Percentiles rank a stretch among this genome's conserved stretches.
phyloP scores from a whole-genome alignment of 2,113 vertebrate genomes.

The Ammodytes marinus region DNA sequence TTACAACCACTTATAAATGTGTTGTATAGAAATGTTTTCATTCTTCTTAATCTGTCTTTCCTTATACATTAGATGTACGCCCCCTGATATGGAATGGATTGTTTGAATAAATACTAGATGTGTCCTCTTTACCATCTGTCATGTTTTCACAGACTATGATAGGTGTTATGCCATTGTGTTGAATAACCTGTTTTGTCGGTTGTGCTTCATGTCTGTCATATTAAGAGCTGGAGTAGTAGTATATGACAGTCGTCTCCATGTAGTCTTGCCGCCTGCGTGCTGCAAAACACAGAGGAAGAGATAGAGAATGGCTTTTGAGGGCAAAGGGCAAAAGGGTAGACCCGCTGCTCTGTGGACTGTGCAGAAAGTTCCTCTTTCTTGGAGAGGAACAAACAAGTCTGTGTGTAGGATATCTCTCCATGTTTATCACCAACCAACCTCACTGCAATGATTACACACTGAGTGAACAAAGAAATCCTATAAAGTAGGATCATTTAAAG shows the following conservation, averaged over 20 bases:
- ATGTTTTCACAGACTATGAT: neutral
- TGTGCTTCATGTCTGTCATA: too few species aligned
- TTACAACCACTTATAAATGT: neutral
- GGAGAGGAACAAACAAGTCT: neutral
- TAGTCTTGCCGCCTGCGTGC: neutral
- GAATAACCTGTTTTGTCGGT: neutral
- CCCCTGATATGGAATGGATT: neutral
- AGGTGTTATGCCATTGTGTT: neutral
- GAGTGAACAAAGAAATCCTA: neutral
- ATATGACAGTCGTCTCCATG: neutral
- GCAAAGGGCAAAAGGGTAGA: neutral
- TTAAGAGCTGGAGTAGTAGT: neutral
- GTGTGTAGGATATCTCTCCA: neutral
- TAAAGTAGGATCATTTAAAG: neutral
- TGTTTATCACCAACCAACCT: neutral
- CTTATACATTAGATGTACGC: neutral
- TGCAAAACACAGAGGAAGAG: neutral
- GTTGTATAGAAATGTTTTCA: constrained; percentile 12
- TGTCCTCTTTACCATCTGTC: neutral
- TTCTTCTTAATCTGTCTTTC: neutral
- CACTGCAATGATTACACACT: neutral
- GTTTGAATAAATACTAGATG: neutral
- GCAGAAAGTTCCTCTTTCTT: neutral
- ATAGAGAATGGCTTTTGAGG: neutral
- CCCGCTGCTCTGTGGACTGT: neutral